A percentile compares a stretch with the other conserved stretches of the same genome.
phyloP scores from a whole-genome alignment of 2,888 invertebrate species.

The Epiblema foenella region DNA sequence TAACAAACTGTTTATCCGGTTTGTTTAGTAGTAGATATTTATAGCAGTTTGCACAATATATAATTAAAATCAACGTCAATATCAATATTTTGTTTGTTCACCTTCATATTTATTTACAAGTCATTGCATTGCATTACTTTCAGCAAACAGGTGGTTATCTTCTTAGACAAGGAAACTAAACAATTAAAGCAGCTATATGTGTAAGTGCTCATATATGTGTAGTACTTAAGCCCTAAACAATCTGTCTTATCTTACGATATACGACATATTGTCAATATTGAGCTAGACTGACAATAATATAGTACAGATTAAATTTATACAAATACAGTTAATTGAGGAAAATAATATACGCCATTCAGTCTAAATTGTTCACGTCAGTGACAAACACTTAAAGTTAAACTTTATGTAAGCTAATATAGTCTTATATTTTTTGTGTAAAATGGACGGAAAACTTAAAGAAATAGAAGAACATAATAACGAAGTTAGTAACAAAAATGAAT shows the following conservation, averaged over 20 bases:
- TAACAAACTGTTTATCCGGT: no score
- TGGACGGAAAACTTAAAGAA: constrained; percentile 45
- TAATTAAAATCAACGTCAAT: background rate
- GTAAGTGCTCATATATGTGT: constrained; percentile 18
- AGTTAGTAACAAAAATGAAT: constrained; percentile 52
- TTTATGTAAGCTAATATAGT: background rate
- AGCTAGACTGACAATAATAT: constrained; percentile 37
- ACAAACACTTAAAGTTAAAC: constrained; percentile 4
- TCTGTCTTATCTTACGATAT: constrained; percentile 56
- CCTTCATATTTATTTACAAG: constrained; percentile 18
- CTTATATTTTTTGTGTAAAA: background rate
- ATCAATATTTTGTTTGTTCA: constrained; percentile 19
- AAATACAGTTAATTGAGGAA: constrained; percentile 53
- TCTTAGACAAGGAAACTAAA: constrained; percentile 18
- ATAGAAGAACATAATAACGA: constrained; percentile 50
- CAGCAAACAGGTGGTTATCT: constrained; percentile 23
- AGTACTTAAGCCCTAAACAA: constrained; percentile 20
- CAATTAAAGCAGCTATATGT: constrained; percentile 31
- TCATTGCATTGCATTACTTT: constrained; percentile 11
- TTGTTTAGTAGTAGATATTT: background rate
- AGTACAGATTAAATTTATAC: constrained; percentile 49
- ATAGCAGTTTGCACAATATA: background rate
- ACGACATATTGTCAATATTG: constrained; percentile 48
- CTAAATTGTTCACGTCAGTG: background rate
- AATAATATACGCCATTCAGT: constrained; percentile 52